Evolutionary conservation across 2,888 invertebrate genomes (phyloP).

Genomic region (Scaptomyza caliginosa): DNA sequence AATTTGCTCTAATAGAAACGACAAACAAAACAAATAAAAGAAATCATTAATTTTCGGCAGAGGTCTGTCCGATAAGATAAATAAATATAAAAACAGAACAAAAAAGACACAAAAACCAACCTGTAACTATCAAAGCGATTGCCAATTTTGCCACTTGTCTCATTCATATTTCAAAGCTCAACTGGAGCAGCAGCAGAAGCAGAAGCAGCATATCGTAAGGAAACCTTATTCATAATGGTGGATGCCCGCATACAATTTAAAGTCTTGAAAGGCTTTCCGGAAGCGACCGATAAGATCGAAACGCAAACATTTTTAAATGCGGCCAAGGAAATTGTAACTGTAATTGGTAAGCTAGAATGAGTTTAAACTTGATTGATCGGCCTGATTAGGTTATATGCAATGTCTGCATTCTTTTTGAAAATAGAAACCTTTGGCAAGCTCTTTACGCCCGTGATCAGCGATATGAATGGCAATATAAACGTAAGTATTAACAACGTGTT

Average conservation of each 20-base stretch:
- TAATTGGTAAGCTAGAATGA: slow-evolving; percentile 86
- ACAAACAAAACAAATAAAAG: slow-evolving; percentile 27
- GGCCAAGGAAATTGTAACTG: slow-evolving; percentile 86
- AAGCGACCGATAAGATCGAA: slow-evolving; percentile 86
- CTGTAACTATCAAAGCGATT: slow-evolving; percentile 16
- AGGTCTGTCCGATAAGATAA: slow-evolving; percentile 51
- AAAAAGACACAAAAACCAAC: slow-evolving; percentile 16
- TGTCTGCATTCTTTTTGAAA: background rate
- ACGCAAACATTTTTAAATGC: slow-evolving; percentile 87
- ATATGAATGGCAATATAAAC: slow-evolving; percentile 91
- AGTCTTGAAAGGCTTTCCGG: slow-evolving; percentile 85
- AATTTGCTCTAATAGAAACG: slow-evolving; percentile 46
- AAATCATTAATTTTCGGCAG: slow-evolving; percentile 31
- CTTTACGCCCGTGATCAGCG: slow-evolving; percentile 90
- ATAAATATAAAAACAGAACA: slow-evolving; percentile 10
- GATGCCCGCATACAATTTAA: slow-evolving; percentile 78
- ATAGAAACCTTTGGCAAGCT: slow-evolving; percentile 90
- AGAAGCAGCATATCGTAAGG: slow-evolving; percentile 5
- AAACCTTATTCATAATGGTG: slow-evolving; percentile 13
- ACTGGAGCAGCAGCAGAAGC: slow-evolving; percentile 17
- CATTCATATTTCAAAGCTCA: slow-evolving; percentile 54
- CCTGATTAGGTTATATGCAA: slow-evolving; percentile 1
- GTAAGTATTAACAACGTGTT: slow-evolving; percentile 83
- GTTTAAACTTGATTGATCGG: slow-evolving; percentile 6
- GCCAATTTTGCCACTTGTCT: slow-evolving; percentile 6